Base-by-base conservation (phyloP, 2,113 vertebrate species). In the Ophiodon elongatus region DNA sequence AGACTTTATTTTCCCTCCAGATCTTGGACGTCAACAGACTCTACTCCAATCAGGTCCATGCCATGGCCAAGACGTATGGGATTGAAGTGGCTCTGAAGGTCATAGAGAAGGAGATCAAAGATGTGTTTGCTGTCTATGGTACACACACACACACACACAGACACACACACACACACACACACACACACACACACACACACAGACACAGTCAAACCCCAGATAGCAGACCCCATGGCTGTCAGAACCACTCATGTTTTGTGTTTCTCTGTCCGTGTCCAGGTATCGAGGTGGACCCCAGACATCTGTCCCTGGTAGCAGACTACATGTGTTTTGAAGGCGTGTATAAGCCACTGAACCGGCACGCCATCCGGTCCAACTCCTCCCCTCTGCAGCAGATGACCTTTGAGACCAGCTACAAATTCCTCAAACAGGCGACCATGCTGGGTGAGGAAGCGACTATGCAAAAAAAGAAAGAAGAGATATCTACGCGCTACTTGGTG, bases 121-220 rank as follows among this genome's bases (percentile, higher is more conserved):
- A 99, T n/a, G 98, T 99, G 43, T 99, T 99, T 89, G 98, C 97
- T 0, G 98, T 99, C 33, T 99, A 99, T 4, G 98, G 98, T 99
- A 95, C 84, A 86, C 9, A 11, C 8, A 15, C 31, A n/a, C 0
- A 35, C 19, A 25, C 31, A 7, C 14, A 66, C 19, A 54, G 14
- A 41, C 29, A 0, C 14, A 94, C 9, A 43, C 0, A 7, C 37
- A 37, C 19, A 27, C 21, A 37, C 31, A 27, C 8, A 47, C 27
- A 63, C 8, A 14, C 67, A 71, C 17, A 94, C 11, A 31, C 0
- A 15, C 23, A 29, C 15, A 4, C 31, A 35, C 57, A 8, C 27
- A 31, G 29, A 62, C 59, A 35, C 13, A 39, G 7, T 23, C 23
- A 57, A 43, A 11, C 14, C 4, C 5, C 52, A 66, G 2, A 4